Base-by-base conservation (phyloP, 1,140 invertebrate genomes). In the Heliconius congener region DNA sequence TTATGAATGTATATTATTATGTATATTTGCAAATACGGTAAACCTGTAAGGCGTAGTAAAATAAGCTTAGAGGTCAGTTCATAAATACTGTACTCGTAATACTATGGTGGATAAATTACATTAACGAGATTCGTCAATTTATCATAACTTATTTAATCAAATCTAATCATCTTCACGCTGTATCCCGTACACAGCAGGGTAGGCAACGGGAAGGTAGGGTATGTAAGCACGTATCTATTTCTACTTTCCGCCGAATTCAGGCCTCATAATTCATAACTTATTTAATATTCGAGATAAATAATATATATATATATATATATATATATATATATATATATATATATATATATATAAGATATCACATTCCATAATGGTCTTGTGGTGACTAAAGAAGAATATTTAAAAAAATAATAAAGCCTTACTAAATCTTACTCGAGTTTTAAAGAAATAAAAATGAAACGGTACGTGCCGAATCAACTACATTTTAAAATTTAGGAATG, bases 401-500 rank as follows among this genome's bases (percentile, higher is more conserved):
- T 8, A 8, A 19, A 8, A n/a, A 55, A 55, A 19, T 6, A 18
- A 55, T n/a, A n/a, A 55, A n/a, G 6, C 8, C 6, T 37, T 37
- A 37, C 34, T 55, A 18, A n/a, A 19, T 55, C 5, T 55, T 55
- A n/a, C 5, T 60, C n/a, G 57, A 60, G 42, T 46, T 46, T 46
- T 13, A 46, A 46, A 11, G 42, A 60, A 60, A 60, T 23, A 11
- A 27, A 60, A 60, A 60, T 2, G n/a, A 60, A 60, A 27, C n/a
- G n/a, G n/a, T 4, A 60, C 57, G 13, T 60, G n/a, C 57, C n/a
- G 9, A 23, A 27, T 60, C n/a, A 0, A 60, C 19, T 1, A 9
- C n/a, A 60, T 60, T 60, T 60, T 60, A 60, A n/a, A 60, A n/a
- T 60, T 60, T 60, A 23, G 8, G n/a, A 11, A 60, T 60, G n/a